These are phyloP conservation scores for Orussus abietinus DNA, from an alignment of 1,140 invertebrate species.

Conservation along the genomic window DNA sequence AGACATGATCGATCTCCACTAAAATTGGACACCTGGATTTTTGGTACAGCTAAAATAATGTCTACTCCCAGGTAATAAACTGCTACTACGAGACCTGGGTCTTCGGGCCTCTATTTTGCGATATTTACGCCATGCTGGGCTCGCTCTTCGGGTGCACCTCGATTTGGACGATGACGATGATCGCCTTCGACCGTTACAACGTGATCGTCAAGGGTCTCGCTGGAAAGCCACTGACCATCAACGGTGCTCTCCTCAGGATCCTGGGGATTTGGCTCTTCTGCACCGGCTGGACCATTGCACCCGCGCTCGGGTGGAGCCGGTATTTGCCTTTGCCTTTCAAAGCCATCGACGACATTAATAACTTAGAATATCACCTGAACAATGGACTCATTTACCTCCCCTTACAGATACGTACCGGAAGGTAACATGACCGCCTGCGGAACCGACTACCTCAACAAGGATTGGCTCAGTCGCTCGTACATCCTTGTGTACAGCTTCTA, in stretches of 20 bases:
- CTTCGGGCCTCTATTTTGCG: conserved; percentile 52
- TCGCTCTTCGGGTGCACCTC: conserved; percentile 55
- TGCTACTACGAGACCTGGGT: conserved; percentile 44
- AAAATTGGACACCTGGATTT: too few relatives aligned
- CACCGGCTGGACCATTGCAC: conserved; percentile 65
- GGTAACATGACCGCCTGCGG: conserved; percentile 78
- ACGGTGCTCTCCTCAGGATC: conserved; percentile 64
- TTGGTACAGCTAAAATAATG: too few relatives aligned
- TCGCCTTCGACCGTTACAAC: conserved; percentile 56
- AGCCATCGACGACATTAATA: not conserved
- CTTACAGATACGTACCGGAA: conserved; percentile 65
- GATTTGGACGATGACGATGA: conserved; percentile 55
- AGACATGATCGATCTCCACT: conserved; percentile 53
- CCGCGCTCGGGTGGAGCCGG: conserved; percentile 67
- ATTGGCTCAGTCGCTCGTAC: conserved; percentile 61
- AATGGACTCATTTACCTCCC: conserved; percentile 1
- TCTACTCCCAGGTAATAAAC: conserved; percentile 41
- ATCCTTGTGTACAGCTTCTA: conserved; percentile 63
- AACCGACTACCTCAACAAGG: conserved; percentile 70
- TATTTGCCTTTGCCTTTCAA: conserved; percentile 29
- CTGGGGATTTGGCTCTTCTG: conserved; percentile 67
- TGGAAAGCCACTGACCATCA: conserved; percentile 65
- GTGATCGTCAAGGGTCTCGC: conserved; percentile 60
- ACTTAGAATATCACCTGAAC: not conserved
- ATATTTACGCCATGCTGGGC: conserved; percentile 55